phyloP scores from a whole-genome alignment of 2,113 vertebrate genomes.

The Macheiramphus alcinus region DNA sequence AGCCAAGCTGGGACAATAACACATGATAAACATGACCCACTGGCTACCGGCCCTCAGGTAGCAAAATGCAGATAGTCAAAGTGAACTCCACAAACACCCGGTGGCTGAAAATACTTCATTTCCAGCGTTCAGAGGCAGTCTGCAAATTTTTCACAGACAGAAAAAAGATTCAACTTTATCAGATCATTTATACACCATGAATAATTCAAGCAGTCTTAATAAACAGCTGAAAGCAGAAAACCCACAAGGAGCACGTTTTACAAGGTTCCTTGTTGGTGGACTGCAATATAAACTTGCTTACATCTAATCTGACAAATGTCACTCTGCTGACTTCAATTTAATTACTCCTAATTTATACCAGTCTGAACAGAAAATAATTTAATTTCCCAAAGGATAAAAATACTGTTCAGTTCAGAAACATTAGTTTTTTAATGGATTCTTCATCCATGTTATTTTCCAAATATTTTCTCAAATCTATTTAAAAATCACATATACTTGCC shows the following conservation, averaged over 20 bases:
- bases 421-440: background rate
- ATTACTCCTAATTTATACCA: slow-evolving; percentile 3
- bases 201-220: slow-evolving; percentile 19
- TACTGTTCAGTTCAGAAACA: background rate
- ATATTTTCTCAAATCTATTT: background rate
- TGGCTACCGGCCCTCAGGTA: background rate
- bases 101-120: background rate
- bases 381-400: slow-evolving; percentile 14
- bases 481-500: background rate
- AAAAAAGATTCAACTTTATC: background rate
- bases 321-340: background rate
- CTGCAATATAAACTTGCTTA: background rate
- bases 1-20: background rate
- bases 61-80: background rate
- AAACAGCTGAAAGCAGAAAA: slow-evolving; percentile 9
- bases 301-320: background rate
- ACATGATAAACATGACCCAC: background rate
- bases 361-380: slow-evolving; percentile 1
- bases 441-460: background rate
- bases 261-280: background rate
- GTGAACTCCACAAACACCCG: background rate
- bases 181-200: background rate
- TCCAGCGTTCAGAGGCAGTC: background rate
- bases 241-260: background rate
- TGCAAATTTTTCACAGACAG: background rate